Evolutionary conservation across 2,113 vertebrate species (phyloP).

Genomic region (rabbit (Oryctolagus cuniculus)): DNA sequence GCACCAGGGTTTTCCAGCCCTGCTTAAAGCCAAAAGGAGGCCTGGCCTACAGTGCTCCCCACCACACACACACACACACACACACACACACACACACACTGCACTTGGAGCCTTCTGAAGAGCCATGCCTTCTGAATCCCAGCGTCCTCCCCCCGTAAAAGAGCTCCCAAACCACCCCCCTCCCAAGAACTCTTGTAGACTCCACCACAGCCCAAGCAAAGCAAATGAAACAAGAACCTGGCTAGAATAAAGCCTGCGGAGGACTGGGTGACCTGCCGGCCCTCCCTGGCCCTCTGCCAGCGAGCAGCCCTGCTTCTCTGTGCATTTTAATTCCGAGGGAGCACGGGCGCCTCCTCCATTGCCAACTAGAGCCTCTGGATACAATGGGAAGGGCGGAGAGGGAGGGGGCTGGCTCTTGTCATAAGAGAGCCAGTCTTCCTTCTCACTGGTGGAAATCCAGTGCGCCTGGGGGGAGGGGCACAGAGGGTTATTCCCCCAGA

Average conservation of each 20-base stretch:
- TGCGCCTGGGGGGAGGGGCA: neutral
- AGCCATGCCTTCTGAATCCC: conserved; percentile 26
- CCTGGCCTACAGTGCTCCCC: neutral
- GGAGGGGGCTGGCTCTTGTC: conserved; percentile 67
- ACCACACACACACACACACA: neutral
- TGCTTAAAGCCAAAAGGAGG: conserved; percentile 9
- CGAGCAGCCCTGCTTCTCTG: conserved; percentile 63
- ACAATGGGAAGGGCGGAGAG: conserved; percentile 74
- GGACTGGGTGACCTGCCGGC: conserved; percentile 47
- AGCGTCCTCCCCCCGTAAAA: neutral
- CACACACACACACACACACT: neutral
- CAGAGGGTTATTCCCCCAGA: neutral
- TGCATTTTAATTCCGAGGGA: conserved; percentile 80
- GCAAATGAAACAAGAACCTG: conserved; percentile 30
- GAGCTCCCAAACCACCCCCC: neutral
- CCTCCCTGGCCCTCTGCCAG: conserved; percentile 71
- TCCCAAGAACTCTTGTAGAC: conserved; percentile 18
- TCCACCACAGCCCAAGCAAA: conserved; percentile 53
- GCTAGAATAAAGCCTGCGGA: conserved; percentile 55
- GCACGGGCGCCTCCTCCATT: conserved; percentile 66
- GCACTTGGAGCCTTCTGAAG: neutral
- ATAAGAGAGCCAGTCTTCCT: conserved; percentile 64
- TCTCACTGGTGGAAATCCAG: conserved; percentile 57
- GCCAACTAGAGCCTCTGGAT: conserved; percentile 74
- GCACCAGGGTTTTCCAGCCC: neutral